Evolutionary conservation across 2,888 invertebrate species (phyloP).

Genomic region (Heteropelma amictum): DNA sequence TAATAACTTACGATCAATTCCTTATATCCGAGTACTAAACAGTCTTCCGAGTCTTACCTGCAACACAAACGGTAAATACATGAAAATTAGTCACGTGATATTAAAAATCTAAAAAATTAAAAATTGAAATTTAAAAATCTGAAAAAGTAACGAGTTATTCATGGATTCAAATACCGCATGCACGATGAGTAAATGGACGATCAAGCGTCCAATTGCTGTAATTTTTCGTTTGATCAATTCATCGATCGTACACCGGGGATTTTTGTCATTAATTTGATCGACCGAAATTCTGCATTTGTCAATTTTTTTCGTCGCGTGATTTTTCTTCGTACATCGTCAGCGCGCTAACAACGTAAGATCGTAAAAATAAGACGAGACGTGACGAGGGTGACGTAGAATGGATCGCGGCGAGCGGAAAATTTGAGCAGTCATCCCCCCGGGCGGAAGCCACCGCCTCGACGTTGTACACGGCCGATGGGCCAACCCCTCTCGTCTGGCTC

Average conservation of each 20-base stretch:
- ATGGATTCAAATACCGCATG: no score
- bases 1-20: slow-evolving; percentile 50
- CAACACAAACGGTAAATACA: slow-evolving; percentile 21
- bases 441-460: not conserved
- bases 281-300: not conserved
- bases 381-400: not conserved
- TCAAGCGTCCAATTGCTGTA: no score
- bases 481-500: slow-evolving; percentile 21
- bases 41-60: slow-evolving; percentile 52
- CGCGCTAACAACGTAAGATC: not conserved
- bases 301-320: no score
- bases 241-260: no score
- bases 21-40: slow-evolving; percentile 51
- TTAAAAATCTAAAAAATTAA: no score
- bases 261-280: not conserved
- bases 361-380: not conserved
- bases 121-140: no score
- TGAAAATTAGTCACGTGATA: no score
- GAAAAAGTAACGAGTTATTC: no score
- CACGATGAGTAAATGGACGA: no score
- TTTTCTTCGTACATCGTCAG: no score
- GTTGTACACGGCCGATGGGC: not conserved
- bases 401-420: slow-evolving; percentile 16
- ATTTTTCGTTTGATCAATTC: no score
- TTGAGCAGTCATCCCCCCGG: slow-evolving; percentile 9